These are phyloP conservation scores for Lucifuga dentata DNA, from an alignment of 2,113 vertebrate species.

Conservation along the genomic window DNA sequence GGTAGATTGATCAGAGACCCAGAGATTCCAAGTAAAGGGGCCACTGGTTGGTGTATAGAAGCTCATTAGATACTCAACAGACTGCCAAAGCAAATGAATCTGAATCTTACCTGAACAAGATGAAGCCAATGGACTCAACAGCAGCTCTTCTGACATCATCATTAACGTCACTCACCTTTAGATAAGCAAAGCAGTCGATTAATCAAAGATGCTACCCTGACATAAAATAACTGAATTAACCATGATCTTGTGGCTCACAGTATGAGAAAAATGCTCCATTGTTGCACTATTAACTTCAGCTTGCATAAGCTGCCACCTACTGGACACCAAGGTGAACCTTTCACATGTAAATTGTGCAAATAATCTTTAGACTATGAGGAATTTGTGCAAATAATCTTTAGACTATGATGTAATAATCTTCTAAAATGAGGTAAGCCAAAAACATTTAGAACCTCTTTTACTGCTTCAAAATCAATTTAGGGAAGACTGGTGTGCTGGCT, in stretches of 20 bases:
- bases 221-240: constrained; percentile 1
- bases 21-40: constrained; percentile 1
- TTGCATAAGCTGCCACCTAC: constrained; percentile 67
- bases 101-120: constrained; percentile 93
- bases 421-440: not conserved
- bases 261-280: not conserved
- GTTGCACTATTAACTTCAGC: not conserved
- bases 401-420: not conserved
- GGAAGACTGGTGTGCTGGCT: not conserved
- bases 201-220: not conserved
- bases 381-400: not conserved
- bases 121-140: constrained; percentile 98
- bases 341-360: not conserved
- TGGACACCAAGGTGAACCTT: constrained; percentile 45
- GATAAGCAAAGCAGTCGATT: not conserved
- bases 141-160: constrained; percentile 97
- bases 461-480: not conserved
- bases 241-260: not conserved
- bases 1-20: too few species aligned
- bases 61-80: not conserved
- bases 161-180: constrained; percentile 97
- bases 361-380: not conserved
- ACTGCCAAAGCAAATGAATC: not conserved
- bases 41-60: constrained; percentile 11
- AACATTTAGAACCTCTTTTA: not conserved